Percentiles rank a stretch among this genome's conserved stretches.
Evolutionary conservation across 2,113 vertebrate genomes (phyloP).

Genomic region (Polyodon spathula): DNA sequence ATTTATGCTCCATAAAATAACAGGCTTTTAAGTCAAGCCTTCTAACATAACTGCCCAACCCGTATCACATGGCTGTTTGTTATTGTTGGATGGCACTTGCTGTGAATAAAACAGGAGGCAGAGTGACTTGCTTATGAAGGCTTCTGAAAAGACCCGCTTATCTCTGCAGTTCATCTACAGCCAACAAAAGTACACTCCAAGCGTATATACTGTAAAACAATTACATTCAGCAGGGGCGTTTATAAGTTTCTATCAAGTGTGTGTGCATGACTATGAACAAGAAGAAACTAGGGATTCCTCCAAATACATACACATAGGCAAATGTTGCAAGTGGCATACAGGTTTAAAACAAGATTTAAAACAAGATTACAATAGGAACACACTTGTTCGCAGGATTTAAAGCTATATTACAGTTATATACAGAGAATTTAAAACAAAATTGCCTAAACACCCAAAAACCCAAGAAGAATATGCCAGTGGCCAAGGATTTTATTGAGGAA

Average conservation of each 20-base stretch:
- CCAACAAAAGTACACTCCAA: conserved; percentile 2
- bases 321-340: too few species aligned
- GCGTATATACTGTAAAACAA: background rate
- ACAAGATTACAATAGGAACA: too few species aligned
- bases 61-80: background rate
- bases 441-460: too few species aligned
- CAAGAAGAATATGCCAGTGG: too few species aligned
- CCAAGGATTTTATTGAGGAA: too few species aligned
- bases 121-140: too few species aligned
- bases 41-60: background rate
- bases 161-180: conserved; percentile 6
- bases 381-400: too few species aligned
- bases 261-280: conserved; percentile 1
- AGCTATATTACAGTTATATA: too few species aligned
- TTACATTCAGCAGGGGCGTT: background rate
- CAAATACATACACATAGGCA: background rate
- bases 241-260: background rate
- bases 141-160: background rate
- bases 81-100: conserved; percentile 1
- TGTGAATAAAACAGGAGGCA: conserved; percentile 5
- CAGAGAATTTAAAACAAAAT: too few species aligned
- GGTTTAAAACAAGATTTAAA: too few species aligned
- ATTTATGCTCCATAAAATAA: conserved; percentile 7
- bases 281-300: background rate
- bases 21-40: background rate